Evolutionary conservation across 2,888 invertebrate genomes (phyloP), one percentile per base, ranked within the genome.

Genomic region (Drosophila fulvimacula): DNA sequence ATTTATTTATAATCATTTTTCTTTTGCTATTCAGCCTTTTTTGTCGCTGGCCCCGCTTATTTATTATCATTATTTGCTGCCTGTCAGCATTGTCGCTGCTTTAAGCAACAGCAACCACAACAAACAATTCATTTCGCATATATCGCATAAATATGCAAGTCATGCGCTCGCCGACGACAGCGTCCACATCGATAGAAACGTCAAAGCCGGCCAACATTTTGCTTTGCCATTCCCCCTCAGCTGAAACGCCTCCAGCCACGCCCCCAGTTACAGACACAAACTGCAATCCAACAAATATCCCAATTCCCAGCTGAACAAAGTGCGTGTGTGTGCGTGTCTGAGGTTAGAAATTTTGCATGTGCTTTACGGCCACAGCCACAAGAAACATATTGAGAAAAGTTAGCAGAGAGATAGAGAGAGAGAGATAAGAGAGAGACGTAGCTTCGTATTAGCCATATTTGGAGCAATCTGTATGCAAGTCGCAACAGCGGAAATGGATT

Each of bases 61-160:
- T 77, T 70, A 64, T 73, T 80, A 69, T 65, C 59, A 42, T 63
- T 56, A 61, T 63, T 66, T 72, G 70, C 60, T 68, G 68, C 49
- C 73, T 72, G 59, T 51, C 27, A 49, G 57, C 66, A 49, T 58
- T 71, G 69, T 61, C 44, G 49, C 46, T 53, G 38, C 36, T 62
- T 53, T 56, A 60, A 59, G 46, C 30, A 34, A 19, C 34, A 55
- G 24, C 67, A 57, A 44, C 53, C 52, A 39, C 75, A 61, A 41
- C 74, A 74, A 78, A 71, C 81, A 79, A 81, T 86, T 83, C 79
- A 83, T 77, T 83, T 83, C 64, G 79, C 83, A 83, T 73, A 79
- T 83, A 75, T 63, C 79, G 38, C 73, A 78, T 84, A 80, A 78
- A 82, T 76, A 84, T 87, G 87, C 84, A 84, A 87, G 84, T 87